These are phyloP conservation scores for Tenthredo amoena DNA, from an alignment of 2,888 invertebrate species.

Conservation along the genomic window DNA sequence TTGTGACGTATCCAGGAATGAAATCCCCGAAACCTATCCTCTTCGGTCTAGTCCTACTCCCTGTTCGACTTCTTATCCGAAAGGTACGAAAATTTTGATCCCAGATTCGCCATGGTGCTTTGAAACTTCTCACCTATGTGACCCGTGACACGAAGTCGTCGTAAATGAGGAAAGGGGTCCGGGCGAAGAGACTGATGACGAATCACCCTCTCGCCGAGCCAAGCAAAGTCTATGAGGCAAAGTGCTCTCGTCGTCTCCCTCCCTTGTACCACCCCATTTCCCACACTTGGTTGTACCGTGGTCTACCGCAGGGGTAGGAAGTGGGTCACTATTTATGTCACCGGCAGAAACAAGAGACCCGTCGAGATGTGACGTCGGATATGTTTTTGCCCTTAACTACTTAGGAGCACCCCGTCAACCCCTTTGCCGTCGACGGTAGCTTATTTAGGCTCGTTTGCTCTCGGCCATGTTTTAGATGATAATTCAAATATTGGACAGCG, in stretches of 20 bases:
- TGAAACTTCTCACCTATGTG: constrained; percentile 12
- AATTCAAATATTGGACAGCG: constrained; percentile 36
- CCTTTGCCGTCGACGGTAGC: constrained; percentile 35
- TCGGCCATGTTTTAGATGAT: constrained; percentile 24
- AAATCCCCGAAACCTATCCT: background rate
- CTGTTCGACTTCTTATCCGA: background rate
- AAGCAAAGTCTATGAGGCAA: constrained; percentile 53
- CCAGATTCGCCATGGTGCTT: background rate
- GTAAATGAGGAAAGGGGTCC: constrained; percentile 12
- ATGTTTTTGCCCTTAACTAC: constrained; percentile 46
- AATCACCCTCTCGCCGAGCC: constrained; percentile 44
- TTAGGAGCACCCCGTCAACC: constrained; percentile 48
- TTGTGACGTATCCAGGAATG: background rate
- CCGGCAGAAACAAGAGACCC: constrained; percentile 58
- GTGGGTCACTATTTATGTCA: constrained; percentile 66
- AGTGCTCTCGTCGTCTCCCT: constrained; percentile 54
- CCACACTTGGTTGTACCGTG: constrained; percentile 33
- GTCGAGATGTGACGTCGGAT: constrained; percentile 48
- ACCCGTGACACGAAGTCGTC: constrained; percentile 34
- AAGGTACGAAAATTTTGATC: background rate
- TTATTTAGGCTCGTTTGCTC: constrained; percentile 47
- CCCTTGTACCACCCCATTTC: background rate
- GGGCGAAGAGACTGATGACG: constrained; percentile 43
- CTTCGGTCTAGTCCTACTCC: background rate
- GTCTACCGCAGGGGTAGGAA: constrained; percentile 57